phyloP scores from a whole-genome alignment of 2,113 vertebrate genomes.

The Gavia stellata region DNA sequence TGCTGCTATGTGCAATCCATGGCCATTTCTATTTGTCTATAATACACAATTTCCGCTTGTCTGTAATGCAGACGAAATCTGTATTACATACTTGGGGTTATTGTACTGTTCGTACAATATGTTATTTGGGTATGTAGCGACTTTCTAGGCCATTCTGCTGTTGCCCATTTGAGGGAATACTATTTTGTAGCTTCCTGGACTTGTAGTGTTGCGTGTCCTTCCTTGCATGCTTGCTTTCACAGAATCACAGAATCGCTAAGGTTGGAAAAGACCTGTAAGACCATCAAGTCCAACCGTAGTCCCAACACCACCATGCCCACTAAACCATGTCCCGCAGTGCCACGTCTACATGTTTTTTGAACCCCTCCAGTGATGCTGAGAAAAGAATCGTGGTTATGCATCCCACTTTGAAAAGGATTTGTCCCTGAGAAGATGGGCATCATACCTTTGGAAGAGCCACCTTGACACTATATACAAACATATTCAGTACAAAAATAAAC shows the following conservation, averaged over 20 bases:
- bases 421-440: background rate
- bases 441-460: background rate
- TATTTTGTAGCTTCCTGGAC: background rate
- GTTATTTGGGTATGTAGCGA: background rate
- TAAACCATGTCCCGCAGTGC: too few species aligned
- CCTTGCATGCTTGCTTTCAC: background rate
- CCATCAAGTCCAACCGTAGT: too few species aligned
- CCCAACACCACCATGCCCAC: too few species aligned
- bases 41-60: background rate
- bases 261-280: too few species aligned
- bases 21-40: background rate
- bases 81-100: background rate
- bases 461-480: background rate
- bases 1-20: background rate
- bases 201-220: background rate
- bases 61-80: background rate
- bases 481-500: background rate
- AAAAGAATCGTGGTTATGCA: background rate
- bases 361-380: too few species aligned
- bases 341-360: too few species aligned
- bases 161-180: background rate
- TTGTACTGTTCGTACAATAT: background rate
- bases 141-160: background rate
- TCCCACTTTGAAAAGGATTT: background rate
- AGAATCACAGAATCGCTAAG: too few species aligned